These are phyloP conservation scores for Nymphalis io DNA, from an alignment of 1,140 invertebrate genomes.

Conservation along the genomic window DNA sequence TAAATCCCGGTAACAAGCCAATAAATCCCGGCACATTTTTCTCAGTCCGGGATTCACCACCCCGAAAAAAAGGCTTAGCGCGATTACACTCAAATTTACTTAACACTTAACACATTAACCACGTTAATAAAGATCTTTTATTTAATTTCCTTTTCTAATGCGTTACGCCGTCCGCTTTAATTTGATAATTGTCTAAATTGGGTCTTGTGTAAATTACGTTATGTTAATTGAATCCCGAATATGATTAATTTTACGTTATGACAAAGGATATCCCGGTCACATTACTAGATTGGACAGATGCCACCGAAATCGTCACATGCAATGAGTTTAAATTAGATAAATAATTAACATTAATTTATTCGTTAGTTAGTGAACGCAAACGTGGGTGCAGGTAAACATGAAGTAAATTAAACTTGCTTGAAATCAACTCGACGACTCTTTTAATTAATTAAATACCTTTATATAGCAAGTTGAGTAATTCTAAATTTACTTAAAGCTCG, in stretches of 20 bases:
- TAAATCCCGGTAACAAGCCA: conserved; percentile 78
- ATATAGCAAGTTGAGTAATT: conserved; percentile 53
- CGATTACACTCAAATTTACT: conserved; percentile 80
- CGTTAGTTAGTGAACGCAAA: conserved; percentile 58
- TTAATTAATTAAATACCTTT: conserved; percentile 71
- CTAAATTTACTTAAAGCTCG: conserved; percentile 43
- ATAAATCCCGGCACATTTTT: conserved; percentile 77
- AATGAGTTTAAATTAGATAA: conserved; percentile 37
- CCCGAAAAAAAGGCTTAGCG: conserved; percentile 71
- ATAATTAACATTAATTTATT: conserved; percentile 64
- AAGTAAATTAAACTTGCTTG: conserved; percentile 43
- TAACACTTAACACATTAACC: conserved; percentile 76
- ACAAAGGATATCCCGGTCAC: conserved; percentile 52
- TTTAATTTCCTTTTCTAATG: conserved; percentile 66
- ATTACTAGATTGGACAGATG: conserved; percentile 56
- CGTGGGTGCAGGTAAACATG: conserved; percentile 61
- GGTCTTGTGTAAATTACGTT: conserved; percentile 69
- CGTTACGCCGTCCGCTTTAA: conserved; percentile 62
- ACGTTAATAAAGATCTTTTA: conserved; percentile 73
- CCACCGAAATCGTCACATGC: conserved; percentile 10
- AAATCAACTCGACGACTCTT: conserved; percentile 60
- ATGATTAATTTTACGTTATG: conserved; percentile 69
- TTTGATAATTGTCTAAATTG: conserved; percentile 66
- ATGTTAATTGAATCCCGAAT: conserved; percentile 69
- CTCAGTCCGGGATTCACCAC: conserved; percentile 48